Base-by-base conservation (phyloP, 2,113 vertebrate species). In the Pristiophorus japonicus region DNA sequence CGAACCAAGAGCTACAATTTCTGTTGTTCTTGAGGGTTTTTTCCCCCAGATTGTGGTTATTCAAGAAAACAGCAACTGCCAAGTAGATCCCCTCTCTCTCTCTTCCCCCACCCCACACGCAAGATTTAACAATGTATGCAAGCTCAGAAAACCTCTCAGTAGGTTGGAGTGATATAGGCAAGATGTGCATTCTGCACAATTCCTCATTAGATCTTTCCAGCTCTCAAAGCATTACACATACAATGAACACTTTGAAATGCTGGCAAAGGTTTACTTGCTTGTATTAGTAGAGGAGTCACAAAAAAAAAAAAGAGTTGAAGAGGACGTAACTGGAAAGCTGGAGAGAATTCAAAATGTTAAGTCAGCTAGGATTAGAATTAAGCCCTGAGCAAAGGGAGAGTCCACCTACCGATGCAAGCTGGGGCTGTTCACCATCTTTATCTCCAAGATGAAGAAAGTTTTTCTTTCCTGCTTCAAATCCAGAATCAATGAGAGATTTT, bases 371-470 rank as follows among this genome's bases (percentile, higher is more conserved):
- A 92, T 30, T 6, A 63, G n/a, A 20, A 63, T 92, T 38, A 8
- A 81, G n/a, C 75, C n/a, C n/a, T n/a, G 1, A 87, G 1, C 0
- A 0, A 96, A 95, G 12, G 18, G 11, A 11, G 24, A 59, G 34
- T 66, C 88, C 38, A 97, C 98, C 98, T 96, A 99, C 99, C n/a
- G 98, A 97, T 95, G 97, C 96, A 95, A 98, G 96, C 66, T 98
- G 99, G 95, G 99, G 99, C 97, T 99, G 99, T 96, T 99, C 99
- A 96, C 99, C 99, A 96, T 99, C 98, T 97, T 98, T 99, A 97
- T 99, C 99, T 45, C 98, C 98, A 91, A 99, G 97, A 95, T 99
- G 99, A 78, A 99, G 97, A 95, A 99, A 99, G 96, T 99, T 99
- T 97, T 98, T 99, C 96, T 99, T 99, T 94, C 99, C 99, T 85